Evolutionary conservation across 2,113 vertebrate genomes (phyloP).

Genomic region (Synchiropus splendidus): DNA sequence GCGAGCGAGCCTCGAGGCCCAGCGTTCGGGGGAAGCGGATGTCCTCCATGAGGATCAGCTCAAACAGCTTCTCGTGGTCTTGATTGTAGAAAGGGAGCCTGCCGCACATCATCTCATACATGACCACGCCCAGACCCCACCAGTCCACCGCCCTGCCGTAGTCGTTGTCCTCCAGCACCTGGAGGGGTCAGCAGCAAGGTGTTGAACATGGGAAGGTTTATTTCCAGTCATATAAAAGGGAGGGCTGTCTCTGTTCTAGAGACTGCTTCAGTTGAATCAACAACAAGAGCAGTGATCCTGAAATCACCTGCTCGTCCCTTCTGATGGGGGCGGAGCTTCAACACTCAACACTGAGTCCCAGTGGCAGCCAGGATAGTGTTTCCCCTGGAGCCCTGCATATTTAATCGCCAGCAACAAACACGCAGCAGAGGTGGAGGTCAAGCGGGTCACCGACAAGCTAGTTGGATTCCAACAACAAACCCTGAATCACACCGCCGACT

Average conservation of each 20-base stretch:
- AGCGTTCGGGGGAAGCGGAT: constrained; percentile 85
- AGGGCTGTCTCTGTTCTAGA: too few relatives aligned
- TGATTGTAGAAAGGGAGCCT: constrained; percentile 92
- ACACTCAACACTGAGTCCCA: constrained; percentile 53
- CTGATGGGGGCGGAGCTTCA: constrained; percentile 23
- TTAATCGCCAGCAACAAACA: constrained; percentile 51
- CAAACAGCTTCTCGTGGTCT: constrained; percentile 90
- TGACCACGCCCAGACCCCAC: constrained; percentile 92
- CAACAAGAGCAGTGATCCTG: too few relatives aligned
- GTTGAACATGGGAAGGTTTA: neutral
- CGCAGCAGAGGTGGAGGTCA: constrained; percentile 26
- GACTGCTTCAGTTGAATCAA: too few relatives aligned
- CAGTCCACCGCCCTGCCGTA: constrained; percentile 88
- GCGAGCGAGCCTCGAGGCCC: constrained; percentile 72
- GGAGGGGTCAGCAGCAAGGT: neutral
- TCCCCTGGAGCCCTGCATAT: constrained; percentile 62
- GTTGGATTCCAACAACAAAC: too few relatives aligned
- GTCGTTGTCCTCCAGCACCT: constrained; percentile 92
- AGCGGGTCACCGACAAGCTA: constrained; percentile 14
- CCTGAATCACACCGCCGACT: too few relatives aligned
- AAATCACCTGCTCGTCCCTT: constrained; percentile 36
- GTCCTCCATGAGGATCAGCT: constrained; percentile 91
- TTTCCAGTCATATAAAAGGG: too few relatives aligned
- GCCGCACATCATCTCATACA: constrained; percentile 94
- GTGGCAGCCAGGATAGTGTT: constrained; percentile 60